Base-by-base conservation (phyloP, 2,797 vertebrate species). In the Vespertilio murinus region DNA sequence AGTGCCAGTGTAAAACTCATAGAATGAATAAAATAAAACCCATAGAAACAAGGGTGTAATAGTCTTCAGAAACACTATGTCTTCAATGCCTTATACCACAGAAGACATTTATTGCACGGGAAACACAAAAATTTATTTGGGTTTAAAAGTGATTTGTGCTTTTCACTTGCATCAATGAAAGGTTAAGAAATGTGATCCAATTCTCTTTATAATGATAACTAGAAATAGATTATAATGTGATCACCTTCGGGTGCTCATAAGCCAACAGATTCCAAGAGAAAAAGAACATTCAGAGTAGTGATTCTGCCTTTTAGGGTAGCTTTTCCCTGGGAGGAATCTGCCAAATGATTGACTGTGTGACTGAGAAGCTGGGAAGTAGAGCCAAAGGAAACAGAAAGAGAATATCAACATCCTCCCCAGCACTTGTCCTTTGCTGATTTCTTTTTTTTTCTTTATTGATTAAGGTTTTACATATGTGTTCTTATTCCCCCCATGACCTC, bases 131-230 rank as follows among this genome's bases (percentile, higher is more conserved):
- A 22, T 40, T 93, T 83, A 64, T 73, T 49, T 89, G 38, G 13
- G 67, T 92, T 88, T 88, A 84, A 67, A 93, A 25, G 7, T 89
- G 92, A 91, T 49, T 83, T 70, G 49, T 14, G 3, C 35, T 91
- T 94, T 95, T 47, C n/a, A 33, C 61, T 82, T 91, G 20, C 1
- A 61, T 81, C 17, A 56, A 6, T 13, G 30, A 54, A 90, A 65
- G 12, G 77, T 45, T 69, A 65, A 38, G 30, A 69, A 69, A 64
- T 85, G 12, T 84, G 23, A 22, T 56, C 54, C 49, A 73, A 47
- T 82, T 30, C 5, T 74, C 38, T 77, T 67, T 22, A 52, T 45
- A 77, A 42, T 25, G 40, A 49, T 75, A 81, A 65, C 30, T 69
- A 71, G 28, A 74, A 56, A 74, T 49, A 52, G 47, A 52, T 35